Base-by-base conservation (phyloP, 2,797 vertebrate species). In the Coreius guichenoti region DNA sequence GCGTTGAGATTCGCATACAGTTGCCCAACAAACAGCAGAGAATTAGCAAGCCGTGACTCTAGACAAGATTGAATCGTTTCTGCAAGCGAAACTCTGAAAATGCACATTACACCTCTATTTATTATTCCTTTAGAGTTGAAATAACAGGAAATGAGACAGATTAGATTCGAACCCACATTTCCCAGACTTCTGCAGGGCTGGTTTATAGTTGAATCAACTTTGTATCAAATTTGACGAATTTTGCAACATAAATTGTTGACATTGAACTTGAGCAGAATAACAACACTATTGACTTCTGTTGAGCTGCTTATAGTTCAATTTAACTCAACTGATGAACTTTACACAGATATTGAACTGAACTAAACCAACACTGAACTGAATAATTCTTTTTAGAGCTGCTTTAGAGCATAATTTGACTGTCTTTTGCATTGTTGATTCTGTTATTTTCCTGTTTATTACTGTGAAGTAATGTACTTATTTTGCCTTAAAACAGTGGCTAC, bases 21-120 rank as follows among this genome's bases (percentile, higher is more conserved):
- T 58, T 39, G 39, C 49, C n/a, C 86, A 67, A 86, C 82, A 84
- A 58, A 87, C 72, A 81, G 69, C 6, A 3, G 11, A 80, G 76
- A 73, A 51, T 73, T 80, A 72, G 65, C 76, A 63, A 82, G n/a
- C 33, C 63, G 63, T 68, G 45, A 80, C 63, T 81, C 43, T 51
- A 69, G 65, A 81, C 12, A 8, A 51, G 29, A 47, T 49, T 65
- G 3, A 65, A 80, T 21, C 0, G 3, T 67, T 45, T 80, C 43
- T 49, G 21, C 2, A 3, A 76, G 31, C 11, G 5, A 33, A 58
- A 36, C 43, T 49, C 78, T 58, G 56, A 79, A 63, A 63, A 79
- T 29, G 26, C 14, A 63, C 36, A 43, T 19, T 78, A 39, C 7
- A 58, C 21, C 51, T 39, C 51, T 16, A 51, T 54, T 75, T 54